phyloP scores from a whole-genome alignment of 2,113 vertebrate genomes.

The Odobenus rosmarus region DNA sequence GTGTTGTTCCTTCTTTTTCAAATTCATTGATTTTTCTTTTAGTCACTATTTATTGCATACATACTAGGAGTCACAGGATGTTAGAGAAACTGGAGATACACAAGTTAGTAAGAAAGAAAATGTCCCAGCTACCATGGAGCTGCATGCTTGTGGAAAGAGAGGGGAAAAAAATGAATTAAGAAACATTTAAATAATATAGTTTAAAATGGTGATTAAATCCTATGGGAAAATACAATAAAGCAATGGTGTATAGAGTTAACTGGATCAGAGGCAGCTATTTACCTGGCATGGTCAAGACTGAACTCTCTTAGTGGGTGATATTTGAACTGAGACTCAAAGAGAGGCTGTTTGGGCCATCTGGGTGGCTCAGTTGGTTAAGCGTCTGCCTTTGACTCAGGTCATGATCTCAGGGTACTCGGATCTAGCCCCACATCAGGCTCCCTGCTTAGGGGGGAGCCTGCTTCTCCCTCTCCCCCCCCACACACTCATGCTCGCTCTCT shows the following conservation, averaged over 20 bases:
- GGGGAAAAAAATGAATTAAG: background rate
- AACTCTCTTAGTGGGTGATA: background rate
- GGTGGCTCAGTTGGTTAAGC: background rate
- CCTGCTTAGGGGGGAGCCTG: background rate
- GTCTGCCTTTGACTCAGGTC: background rate
- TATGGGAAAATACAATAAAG: background rate
- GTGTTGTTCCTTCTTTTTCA: background rate
- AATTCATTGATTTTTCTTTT: background rate
- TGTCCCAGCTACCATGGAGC: background rate
- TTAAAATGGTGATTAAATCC: background rate
- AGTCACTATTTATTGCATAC: background rate
- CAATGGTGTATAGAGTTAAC: rapidly evolving
- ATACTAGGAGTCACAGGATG: background rate
- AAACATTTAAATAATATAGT: background rate
- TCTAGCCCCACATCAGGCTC: rapidly evolving
- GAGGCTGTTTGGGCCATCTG: background rate
- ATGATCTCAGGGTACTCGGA: background rate
- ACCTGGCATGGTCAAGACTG: rapidly evolving
- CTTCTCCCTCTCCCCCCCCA: background rate
- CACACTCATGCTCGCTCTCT: background rate
- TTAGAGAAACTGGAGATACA: background rate
- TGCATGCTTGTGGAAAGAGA: background rate
- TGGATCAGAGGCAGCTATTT: background rate
- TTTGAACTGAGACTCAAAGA: background rate
- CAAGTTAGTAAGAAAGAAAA: background rate